Evolutionary conservation across 2,888 invertebrate species (phyloP), one percentile per base, ranked within the genome.

Genomic region (Leptodirus hochenwartii): DNA sequence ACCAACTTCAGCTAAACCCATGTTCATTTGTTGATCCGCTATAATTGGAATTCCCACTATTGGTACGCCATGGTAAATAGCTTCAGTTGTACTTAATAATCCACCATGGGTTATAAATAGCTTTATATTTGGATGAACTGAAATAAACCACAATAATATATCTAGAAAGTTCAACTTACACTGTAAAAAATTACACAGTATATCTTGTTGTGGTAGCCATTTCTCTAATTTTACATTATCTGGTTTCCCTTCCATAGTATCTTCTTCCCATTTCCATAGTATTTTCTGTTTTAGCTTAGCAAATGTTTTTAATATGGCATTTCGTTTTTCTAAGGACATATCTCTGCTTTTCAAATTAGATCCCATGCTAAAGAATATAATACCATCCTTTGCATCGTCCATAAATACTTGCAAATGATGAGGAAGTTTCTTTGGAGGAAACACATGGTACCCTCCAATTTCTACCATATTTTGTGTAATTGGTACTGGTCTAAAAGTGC

Each of bases 181-280:
- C 30, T n/a, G 8, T 5, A 16, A 11, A 2, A 27, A 22, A 14
- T 54, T 48, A 47, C 47, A 49, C 32, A 50, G 40, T 34, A 51
- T 41, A 25, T 48, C 47, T 22, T 43, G 42, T 47, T 78, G 78
- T 0, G 77, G 76, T 17, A 76, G 43, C 77, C 77, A 78, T 37
- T 68, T 65, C 32, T 56, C 51, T 5, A 64, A 50, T 26, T 62
- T 51, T 1, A 77, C 55, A 44, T 73, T 72, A 0, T 54, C 41
- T 0, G 71, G 59, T 41, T 62, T 58, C 15, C 61, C 61, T 2
- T 59, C 56, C n/a, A 66, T 42, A 16, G 46, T 39, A 15, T 64
- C 58, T 0, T 63, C 62, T 37, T 75, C 73, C 67, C 69, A 76
- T 52, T 76, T 75, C 73, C 73, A 74, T 9, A 77, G 42, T 1